Evolutionary conservation across 1,140 invertebrate species (phyloP), one percentile per base, ranked within the genome.

Genomic region (Ostrea edulis): DNA sequence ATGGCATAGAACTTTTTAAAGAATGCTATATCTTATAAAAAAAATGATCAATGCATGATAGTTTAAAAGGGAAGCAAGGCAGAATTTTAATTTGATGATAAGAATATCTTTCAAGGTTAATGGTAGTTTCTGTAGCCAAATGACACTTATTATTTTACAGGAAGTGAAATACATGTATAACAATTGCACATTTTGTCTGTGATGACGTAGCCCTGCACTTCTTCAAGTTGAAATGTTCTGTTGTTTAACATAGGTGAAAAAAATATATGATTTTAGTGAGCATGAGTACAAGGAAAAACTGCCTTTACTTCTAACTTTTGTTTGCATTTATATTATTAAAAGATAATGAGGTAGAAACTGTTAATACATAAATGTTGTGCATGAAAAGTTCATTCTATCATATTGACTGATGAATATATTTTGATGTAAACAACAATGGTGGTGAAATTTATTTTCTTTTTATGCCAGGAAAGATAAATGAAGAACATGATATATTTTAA

Each of bases 161-260:
- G 55, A 77, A 35, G 68, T 77, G 68, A 77, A 22, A 44, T 44
- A 44, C 35, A 44, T 44, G 35, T 44, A 77, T 77, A 77, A 77
- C 68, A 77, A 77, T 29, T 77, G 68, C 68, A 77, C 68, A 77
- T 25, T 29, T 62, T 77, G 68, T 77, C 29, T 29, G 8, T 77
- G 68, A 77, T 35, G 29, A 77, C 29, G 68, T 77, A 77, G 68
- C 29, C 68, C 29, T 77, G 68, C 68, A 77, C 68, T 77, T 44
- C 8, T 35, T 25, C 68, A 9, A 29, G 68, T 22, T 25, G 58
- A 77, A 25, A 77, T 77, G 29, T 77, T 29, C 9, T 77, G 25
- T 25, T 77, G 68, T 29, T 29, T 77, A 77, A 77, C 25, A 77
- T 77, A 77, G 68, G 22, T 17, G 29, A 77, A 77, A 25, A 77